A percentile compares a stretch with the other conserved stretches of the same genome.
These are phyloP conservation scores for Onychostruthus taczanowskii DNA, from an alignment of 2,113 vertebrate species.

Conservation along the genomic window DNA sequence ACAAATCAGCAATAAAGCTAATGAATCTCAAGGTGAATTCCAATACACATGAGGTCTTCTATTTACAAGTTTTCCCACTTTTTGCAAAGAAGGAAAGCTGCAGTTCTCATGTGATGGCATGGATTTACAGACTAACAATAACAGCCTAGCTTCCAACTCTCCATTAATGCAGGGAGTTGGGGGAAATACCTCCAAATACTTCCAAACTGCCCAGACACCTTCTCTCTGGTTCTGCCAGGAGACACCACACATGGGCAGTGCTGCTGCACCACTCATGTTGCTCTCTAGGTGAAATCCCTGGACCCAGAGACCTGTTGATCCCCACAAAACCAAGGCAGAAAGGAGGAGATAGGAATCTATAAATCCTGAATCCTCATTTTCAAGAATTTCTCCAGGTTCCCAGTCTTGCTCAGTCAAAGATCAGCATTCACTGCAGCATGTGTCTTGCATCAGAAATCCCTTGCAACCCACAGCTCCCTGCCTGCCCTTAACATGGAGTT, in stretches of 20 bases:
- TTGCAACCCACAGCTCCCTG: not conserved
- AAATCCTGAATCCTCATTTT: not conserved
- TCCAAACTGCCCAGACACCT: not conserved
- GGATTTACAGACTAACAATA: not conserved
- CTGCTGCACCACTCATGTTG: not conserved
- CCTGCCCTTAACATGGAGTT: rapidly evolving
- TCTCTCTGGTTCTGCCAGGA: slow-evolving; percentile 14
- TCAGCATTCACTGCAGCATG: rapidly evolving
- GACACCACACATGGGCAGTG: not conserved
- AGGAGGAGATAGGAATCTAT: not conserved
- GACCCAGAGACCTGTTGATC: not conserved
- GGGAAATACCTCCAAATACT: not conserved
- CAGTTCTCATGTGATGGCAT: not conserved
- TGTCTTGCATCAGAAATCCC: not conserved
- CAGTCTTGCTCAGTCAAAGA: not conserved
- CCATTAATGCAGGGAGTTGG: not conserved
- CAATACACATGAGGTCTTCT: not conserved
- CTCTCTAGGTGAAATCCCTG: not conserved
- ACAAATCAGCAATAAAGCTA: not conserved
- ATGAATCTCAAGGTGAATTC: not conserved
- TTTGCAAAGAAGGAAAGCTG: not conserved
- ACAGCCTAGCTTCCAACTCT: not conserved
- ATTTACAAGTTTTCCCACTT: not conserved
- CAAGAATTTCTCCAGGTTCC: not conserved
- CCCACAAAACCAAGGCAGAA: not conserved